These are phyloP conservation scores for Epinephelus awoara DNA, from an alignment of 2,797 vertebrate genomes.

Conservation along the genomic window DNA sequence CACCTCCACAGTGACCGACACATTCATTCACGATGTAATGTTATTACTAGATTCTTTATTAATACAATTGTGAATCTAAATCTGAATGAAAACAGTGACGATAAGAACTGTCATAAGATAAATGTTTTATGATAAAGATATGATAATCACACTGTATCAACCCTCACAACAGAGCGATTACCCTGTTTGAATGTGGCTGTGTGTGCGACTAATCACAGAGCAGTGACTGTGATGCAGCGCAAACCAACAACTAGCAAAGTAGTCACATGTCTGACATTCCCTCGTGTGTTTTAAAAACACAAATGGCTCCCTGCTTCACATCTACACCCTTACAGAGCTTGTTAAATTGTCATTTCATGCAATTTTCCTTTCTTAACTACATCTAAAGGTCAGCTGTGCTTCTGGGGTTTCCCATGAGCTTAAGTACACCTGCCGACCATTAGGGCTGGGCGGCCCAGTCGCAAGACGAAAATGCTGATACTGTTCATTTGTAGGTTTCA, in stretches of 20 bases:
- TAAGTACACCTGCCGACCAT: too few relatives aligned
- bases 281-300: neutral
- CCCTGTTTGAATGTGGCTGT: neutral
- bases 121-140: neutral
- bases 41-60: neutral
- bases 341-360: neutral
- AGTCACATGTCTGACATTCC: neutral
- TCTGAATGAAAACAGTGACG: neutral
- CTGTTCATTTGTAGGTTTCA: too few relatives aligned
- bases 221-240: neutral
- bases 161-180: too few relatives aligned
- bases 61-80: neutral
- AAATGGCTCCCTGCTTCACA: neutral
- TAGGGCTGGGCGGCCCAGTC: too few relatives aligned
- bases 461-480: too few relatives aligned
- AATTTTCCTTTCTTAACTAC: neutral
- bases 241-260: neutral
- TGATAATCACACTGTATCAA: too few relatives aligned
- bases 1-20: neutral
- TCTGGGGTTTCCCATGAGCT: neutral
- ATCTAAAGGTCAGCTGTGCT: constrained; percentile 20
- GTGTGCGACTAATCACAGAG: neutral
- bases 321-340: neutral
- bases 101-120: neutral
- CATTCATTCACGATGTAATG: neutral